Evolutionary conservation across 2,888 invertebrate genomes (phyloP).

Genomic region (Sthenelais limicola): DNA sequence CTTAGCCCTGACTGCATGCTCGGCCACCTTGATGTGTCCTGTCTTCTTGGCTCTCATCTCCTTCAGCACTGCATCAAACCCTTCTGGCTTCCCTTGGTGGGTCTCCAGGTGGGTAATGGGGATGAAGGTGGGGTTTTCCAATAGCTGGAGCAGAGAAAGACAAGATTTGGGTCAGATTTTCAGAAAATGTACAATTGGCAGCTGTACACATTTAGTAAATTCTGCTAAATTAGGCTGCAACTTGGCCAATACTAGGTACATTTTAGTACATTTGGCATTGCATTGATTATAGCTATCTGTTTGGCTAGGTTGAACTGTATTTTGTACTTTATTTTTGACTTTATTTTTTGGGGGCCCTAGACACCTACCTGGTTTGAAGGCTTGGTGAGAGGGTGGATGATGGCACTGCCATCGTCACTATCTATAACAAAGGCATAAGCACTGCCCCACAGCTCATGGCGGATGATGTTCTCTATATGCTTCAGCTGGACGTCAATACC

Average conservation of each 20-base stretch:
- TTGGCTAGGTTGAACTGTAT: too few species aligned
- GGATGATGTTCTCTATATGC: conserved; percentile 47
- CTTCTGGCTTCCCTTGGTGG: conserved; percentile 36
- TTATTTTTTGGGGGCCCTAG: too few species aligned
- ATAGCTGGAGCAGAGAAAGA: conserved; percentile 9
- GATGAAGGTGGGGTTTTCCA: conserved; percentile 38
- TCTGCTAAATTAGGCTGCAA: too few species aligned
- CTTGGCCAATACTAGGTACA: too few species aligned
- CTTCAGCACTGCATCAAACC: conserved; percentile 45
- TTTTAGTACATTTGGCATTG: too few species aligned
- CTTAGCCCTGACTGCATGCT: conserved; percentile 40
- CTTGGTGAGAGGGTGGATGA: conserved; percentile 49
- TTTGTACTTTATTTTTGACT: too few species aligned
- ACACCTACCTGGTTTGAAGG: conserved; percentile 42
- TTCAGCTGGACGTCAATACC: conserved; percentile 46
- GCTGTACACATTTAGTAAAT: too few species aligned
- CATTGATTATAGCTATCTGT: too few species aligned
- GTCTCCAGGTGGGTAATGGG: conserved; percentile 47
- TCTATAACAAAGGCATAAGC: conserved; percentile 50
- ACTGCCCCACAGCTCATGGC: conserved; percentile 32
- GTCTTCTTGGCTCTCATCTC: conserved; percentile 42
- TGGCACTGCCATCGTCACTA: conserved; percentile 45
- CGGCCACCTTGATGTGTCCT: conserved; percentile 34
- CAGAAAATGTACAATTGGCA: too few species aligned
- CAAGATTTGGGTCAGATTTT: too few species aligned